Percentiles rank a stretch among this genome's conserved stretches.
Evolutionary conservation across 1,140 invertebrate genomes (phyloP).

Genomic region (Ips typographus): DNA sequence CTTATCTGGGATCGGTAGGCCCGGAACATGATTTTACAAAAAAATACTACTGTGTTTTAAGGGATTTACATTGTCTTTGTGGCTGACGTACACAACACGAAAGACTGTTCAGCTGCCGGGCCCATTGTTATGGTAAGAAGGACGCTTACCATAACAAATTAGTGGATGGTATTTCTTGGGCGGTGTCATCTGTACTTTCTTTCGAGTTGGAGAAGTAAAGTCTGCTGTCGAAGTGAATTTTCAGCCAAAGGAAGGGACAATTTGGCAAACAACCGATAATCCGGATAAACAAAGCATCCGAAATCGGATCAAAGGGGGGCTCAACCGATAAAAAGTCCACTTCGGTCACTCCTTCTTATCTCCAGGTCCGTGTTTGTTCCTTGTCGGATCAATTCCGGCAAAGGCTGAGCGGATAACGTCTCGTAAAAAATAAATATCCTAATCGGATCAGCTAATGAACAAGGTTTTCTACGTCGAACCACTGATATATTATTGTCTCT

Average conservation of each 20-base stretch:
- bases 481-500: slow-evolving; percentile 24
- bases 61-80: slow-evolving; percentile 2
- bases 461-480: slow-evolving; percentile 16
- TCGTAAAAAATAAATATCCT: slow-evolving; percentile 28
- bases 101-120: neutral
- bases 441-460: slow-evolving; percentile 31
- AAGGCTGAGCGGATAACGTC: slow-evolving; percentile 25
- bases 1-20: slow-evolving; percentile 1
- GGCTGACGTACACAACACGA: neutral
- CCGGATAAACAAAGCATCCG: slow-evolving; percentile 24
- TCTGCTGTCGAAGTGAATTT: too few relatives aligned
- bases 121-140: slow-evolving; percentile 3
- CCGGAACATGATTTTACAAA: neutral
- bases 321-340: slow-evolving; percentile 29
- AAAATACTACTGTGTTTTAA: neutral
- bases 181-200: neutral
- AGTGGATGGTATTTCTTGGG: neutral
- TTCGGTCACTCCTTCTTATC: slow-evolving; percentile 21
- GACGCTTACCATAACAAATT: neutral
- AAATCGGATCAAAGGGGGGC: slow-evolving; percentile 7
- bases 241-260: slow-evolving; percentile 1
- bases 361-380: slow-evolving; percentile 18
- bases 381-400: slow-evolving; percentile 18
- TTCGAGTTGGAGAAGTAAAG: too few relatives aligned
- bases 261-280: slow-evolving; percentile 9